A percentile compares a stretch with the other conserved stretches of the same genome.
phyloP scores from a whole-genome alignment of 2,113 vertebrate species.

The Calyptommatus sinebrachiatus region DNA sequence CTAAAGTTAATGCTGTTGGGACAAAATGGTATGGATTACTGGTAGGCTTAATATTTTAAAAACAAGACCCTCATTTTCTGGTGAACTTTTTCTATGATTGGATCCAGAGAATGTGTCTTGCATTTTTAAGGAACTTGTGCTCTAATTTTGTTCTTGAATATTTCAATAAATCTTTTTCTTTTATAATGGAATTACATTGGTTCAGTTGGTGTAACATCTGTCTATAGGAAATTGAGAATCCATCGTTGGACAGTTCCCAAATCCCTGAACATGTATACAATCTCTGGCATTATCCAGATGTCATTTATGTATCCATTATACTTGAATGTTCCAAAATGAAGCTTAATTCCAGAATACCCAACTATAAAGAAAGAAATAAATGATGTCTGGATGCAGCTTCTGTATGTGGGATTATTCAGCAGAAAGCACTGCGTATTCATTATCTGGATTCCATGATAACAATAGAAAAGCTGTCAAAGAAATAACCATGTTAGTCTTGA shows the following conservation, averaged over 20 bases:
- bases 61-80: too few relatives aligned
- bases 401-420: background rate
- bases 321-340: too few relatives aligned
- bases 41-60: background rate
- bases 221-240: too few relatives aligned
- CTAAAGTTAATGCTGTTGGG: conserved; percentile 34
- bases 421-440: background rate
- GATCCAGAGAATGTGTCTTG: background rate
- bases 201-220: too few relatives aligned
- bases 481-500: too few relatives aligned
- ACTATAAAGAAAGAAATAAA: too few relatives aligned
- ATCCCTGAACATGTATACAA: background rate
- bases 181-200: too few relatives aligned
- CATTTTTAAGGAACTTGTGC: background rate
- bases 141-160: background rate
- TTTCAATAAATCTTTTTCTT: background rate
- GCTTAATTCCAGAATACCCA: too few relatives aligned
- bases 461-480: background rate
- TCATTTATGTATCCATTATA: too few relatives aligned
- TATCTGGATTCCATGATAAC: background rate
- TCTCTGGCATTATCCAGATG: background rate
- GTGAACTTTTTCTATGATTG: background rate
- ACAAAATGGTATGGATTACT: conserved; percentile 23
- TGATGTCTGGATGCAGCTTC: background rate
- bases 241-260: too few relatives aligned